Base-by-base conservation (phyloP, 1,140 invertebrate genomes). In the Megathymus violae region DNA sequence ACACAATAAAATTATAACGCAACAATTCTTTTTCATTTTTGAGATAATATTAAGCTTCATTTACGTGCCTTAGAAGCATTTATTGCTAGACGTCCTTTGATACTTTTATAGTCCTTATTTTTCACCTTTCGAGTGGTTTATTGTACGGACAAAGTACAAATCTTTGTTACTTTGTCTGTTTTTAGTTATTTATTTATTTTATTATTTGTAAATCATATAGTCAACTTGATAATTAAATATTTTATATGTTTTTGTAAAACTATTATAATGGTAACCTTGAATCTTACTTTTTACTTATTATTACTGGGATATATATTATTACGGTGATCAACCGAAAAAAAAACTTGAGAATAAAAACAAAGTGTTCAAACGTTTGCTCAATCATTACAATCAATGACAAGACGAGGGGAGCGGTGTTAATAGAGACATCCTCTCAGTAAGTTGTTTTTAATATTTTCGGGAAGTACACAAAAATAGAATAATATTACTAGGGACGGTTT, bases 381-480 rank as follows among this genome's bases (percentile, higher is more conserved):
- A 82, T 84, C 72, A 78, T 70, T 76, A 74, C 78, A 75, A 83
- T 79, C 64, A 69, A 80, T 76, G 64, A 51, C 43, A 71, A 66
- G 48, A 66, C 62, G 65, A 66, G 71, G 74, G 80, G 79, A 69
- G 69, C 48, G 46, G 77, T 79, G 85, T 82, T 89, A 88, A 89
- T 85, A 69, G 83, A 89, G 67, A 86, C 73, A 84, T 89, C 85
- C 87, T 75, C 60, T 44, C 58, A 52, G 58, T 86, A 82, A 89
- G 82, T 82, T 78, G 62, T 84, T 88, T 88, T 89, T 88, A 87
- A 89, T 88, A 89, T 82, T 82, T 84, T 80, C 67, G 71, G 80
- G 75, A 84, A 78, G 78, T 75, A 60, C 40, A 64, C 66, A 64
- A 73, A 82, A 84, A 87, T 87, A 88, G 78, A 84, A 51, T 41